Percentiles rank a stretch among this genome's conserved stretches.
Conservation (phyloP, 2,797 vertebrate genomes). For the Lepus townsendii region DNA sequence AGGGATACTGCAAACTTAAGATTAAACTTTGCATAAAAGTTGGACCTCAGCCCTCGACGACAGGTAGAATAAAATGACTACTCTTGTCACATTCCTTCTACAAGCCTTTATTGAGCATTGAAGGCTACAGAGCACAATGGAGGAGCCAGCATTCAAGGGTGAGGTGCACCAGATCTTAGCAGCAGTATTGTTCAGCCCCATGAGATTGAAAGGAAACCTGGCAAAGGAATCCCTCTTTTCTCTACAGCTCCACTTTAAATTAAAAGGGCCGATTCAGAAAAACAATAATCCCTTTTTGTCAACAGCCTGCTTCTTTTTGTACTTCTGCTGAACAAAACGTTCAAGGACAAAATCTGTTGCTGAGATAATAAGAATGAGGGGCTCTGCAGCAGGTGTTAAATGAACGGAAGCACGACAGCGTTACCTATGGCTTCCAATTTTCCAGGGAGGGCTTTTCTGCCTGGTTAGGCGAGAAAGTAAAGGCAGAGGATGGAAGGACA, state of each 20-base stretch:
- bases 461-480: conserved; percentile 61
- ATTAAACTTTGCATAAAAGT: not conserved
- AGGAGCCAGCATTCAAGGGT: accelerated
- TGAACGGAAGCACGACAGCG: not conserved
- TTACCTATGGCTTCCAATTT: conserved; percentile 21
- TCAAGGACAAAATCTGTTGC: conserved; percentile 42
- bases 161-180: accelerated
- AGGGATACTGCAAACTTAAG: not conserved
- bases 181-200: not conserved
- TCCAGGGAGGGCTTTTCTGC: conserved; percentile 50
- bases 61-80: not conserved
- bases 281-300: conserved; percentile 5
- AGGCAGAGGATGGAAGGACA: conserved; percentile 10
- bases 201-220: not conserved
- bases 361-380: conserved; percentile 9
- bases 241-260: conserved; percentile 44
- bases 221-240: not conserved
- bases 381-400: not conserved
- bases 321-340: conserved; percentile 11
- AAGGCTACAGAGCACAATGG: accelerated
- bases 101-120: not conserved
- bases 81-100: not conserved
- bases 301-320: conserved; percentile 20
- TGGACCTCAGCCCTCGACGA: not conserved
- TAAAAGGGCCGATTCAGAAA: not conserved